phyloP scores from a whole-genome alignment of 2,888 invertebrate genomes.

The Xanthia togata region DNA sequence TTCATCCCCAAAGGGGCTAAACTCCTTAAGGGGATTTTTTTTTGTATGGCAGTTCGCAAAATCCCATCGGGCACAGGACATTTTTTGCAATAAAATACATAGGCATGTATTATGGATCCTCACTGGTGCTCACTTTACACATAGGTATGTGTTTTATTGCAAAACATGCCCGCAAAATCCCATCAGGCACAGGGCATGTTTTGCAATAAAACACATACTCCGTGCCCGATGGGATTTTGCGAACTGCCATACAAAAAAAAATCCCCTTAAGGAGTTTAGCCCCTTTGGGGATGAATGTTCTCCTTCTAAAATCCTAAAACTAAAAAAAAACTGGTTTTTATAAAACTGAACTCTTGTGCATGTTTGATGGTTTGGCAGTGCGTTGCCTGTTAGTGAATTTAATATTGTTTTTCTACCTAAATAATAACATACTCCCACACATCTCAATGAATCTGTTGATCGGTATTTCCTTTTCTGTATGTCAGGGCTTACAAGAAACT shows the following conservation, averaged over 20 bases:
- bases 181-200: no score
- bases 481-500: conserved; percentile 63
- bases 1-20: no score
- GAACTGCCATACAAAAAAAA: neutral
- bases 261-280: neutral
- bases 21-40: no score
- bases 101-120: no score
- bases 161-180: no score
- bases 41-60: no score
- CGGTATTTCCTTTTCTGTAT: conserved; percentile 53
- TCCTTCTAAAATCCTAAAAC: no score
- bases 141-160: neutral
- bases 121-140: no score
- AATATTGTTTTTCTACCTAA: neutral
- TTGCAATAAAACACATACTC: no score
- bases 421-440: conserved; percentile 2
- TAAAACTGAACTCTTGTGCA: neutral
- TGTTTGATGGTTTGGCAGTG: neutral
- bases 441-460: conserved; percentile 40
- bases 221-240: neutral
- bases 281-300: neutral
- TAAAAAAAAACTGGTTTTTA: no score
- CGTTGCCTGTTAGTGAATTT: neutral
- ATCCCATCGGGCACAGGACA: no score
- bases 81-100: no score